These are phyloP conservation scores for Peromyscus aztecus DNA, from an alignment of 2,797 vertebrate species.

Conservation along the genomic window DNA sequence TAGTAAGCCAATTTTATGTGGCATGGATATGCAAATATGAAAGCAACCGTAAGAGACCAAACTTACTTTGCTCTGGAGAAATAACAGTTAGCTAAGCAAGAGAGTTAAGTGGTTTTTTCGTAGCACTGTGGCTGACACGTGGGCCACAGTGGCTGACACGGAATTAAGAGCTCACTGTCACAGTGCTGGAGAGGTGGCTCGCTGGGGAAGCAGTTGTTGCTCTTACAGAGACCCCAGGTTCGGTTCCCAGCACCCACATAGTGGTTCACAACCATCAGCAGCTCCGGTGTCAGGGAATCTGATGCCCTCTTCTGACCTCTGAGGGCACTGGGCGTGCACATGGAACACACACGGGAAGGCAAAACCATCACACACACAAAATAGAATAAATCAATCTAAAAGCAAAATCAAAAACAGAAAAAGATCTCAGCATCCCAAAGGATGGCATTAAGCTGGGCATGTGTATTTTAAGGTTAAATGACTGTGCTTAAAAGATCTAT, in stretches of 20 bases:
- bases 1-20: slow-evolving; percentile 38
- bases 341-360: neutral
- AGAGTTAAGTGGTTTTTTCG: neutral
- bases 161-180: neutral
- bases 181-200: neutral
- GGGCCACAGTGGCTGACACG: neutral
- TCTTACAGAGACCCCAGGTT: neutral
- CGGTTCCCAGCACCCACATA: neutral
- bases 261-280: too few species aligned
- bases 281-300: neutral
- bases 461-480: neutral
- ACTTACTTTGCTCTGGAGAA: slow-evolving; percentile 21
- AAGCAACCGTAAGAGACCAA: slow-evolving; percentile 28
- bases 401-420: neutral
- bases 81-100: neutral
- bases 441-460: neutral
- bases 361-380: neutral
- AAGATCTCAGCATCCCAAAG: neutral
- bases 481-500: neutral
- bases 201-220: neutral
- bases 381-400: neutral
- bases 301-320: neutral
- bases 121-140: neutral
- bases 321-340: too few species aligned
- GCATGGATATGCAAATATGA: slow-evolving; percentile 58